Evolutionary conservation across 2,113 vertebrate species (phyloP).

Genomic region (Otocyon megalotis): DNA sequence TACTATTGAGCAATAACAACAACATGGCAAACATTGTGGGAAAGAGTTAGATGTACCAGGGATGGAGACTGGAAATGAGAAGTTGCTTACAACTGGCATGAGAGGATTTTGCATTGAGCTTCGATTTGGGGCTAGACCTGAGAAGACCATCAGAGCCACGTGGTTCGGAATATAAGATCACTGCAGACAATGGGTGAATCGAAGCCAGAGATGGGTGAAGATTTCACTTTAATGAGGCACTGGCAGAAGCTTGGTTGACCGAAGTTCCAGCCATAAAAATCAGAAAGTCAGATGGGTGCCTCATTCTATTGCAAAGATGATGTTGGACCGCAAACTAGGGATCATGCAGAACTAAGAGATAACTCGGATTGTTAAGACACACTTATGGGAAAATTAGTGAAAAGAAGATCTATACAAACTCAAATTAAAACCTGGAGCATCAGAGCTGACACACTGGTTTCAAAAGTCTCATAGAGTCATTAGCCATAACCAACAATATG

Average conservation of each 20-base stretch:
- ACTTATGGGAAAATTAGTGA: slow-evolving; percentile 36
- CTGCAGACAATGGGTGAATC: neutral
- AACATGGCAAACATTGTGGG: neutral
- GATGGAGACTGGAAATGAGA: neutral
- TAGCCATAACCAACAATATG: slow-evolving; percentile 85
- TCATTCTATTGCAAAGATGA: neutral
- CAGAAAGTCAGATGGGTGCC: neutral
- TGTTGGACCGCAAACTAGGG: neutral
- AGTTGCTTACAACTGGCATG: neutral
- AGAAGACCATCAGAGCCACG: neutral
- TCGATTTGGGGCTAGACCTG: neutral
- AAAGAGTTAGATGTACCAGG: neutral
- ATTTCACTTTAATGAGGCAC: neutral
- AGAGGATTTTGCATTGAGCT: neutral
- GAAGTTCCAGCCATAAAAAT: neutral
- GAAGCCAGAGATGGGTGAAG: neutral
- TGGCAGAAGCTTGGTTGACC: neutral
- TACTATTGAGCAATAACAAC: neutral
- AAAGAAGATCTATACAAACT: slow-evolving; percentile 46
- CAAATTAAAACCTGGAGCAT: slow-evolving; percentile 61
- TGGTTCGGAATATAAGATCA: neutral
- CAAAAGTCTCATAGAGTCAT: slow-evolving; percentile 81
- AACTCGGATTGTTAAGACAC: neutral
- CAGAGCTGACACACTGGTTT: slow-evolving; percentile 56
- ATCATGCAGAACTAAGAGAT: slow-evolving; percentile 33